Evolutionary conservation across 2,797 vertebrate genomes (phyloP), one percentile per base, ranked within the genome.

Genomic region (Aythya fuligula): DNA sequence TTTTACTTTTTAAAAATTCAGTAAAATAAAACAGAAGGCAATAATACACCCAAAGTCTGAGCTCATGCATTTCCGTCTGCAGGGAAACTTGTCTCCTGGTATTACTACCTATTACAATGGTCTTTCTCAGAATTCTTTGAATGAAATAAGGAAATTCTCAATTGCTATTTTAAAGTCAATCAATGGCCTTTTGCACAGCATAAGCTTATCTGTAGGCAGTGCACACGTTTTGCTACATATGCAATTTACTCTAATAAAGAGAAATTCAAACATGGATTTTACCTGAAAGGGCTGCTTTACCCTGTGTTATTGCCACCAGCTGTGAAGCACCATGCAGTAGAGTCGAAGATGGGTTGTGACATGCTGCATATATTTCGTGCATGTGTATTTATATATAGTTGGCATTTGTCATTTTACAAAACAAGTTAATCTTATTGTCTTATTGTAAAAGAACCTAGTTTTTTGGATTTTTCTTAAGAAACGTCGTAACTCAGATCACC

Each of bases 1-100:
- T 78, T 90, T 95, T 85, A 80, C 47, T 83, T 83, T 91, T 89
- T 77, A 89, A 90, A 92, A 94, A 80, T 28, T 60, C 67, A 83
- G 74, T 93, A 88, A 84, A 88, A 93, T 85, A 81, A 87, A 94
- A 6, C 17, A 82, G 64, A 89, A 91, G 27, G 21, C 61, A 77
- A 83, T 73, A 91, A 45, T 45, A 49, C 28, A 62, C 57, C 49
- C 15, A 76, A 75, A 69, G 64, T 43, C 10, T 45, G 45, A 80
- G 24, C 13, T 75, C n/a, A 45, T 67, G 47, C 10, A 82, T 79
- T 90, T 91, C 27, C 17, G 9, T 61, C 60, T 4, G 3, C 28
- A 51, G 13, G 4, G 7, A 58, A 87, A 74, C 6, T 38, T 81
- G 20, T 32, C 30, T 61, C 8, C 41, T 73, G 36, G 8, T 47